phyloP scores from a whole-genome alignment of 2,113 vertebrate species.

The Emydocephalus ijimae region DNA sequence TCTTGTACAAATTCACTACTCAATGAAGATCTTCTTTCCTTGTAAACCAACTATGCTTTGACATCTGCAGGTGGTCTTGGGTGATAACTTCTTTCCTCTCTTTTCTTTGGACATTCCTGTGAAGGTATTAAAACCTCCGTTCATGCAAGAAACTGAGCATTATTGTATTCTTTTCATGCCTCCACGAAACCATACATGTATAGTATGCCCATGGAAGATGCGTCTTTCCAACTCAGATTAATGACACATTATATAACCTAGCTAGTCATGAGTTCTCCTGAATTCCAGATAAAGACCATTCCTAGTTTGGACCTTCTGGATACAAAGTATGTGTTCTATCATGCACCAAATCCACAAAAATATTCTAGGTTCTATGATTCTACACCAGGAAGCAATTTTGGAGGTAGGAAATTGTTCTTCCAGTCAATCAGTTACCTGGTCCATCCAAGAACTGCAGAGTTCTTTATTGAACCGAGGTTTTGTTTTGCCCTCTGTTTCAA shows the following conservation, averaged over 20 bases:
- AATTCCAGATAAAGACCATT: background rate
- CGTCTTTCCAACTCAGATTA: background rate
- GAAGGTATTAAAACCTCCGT: background rate
- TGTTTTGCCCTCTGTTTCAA: background rate
- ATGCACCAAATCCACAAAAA: background rate
- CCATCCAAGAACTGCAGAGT: background rate
- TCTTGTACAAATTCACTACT: background rate
- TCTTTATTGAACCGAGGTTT: background rate
- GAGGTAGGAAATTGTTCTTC: background rate
- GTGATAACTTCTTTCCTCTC: background rate
- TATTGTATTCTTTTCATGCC: background rate
- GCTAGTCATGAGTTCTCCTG: background rate
- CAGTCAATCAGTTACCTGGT: background rate
- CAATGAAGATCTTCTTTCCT: background rate
- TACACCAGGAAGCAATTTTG: background rate
- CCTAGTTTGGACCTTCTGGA: background rate
- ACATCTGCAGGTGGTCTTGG: background rate
- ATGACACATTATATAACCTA: too few species aligned
- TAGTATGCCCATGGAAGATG: background rate
- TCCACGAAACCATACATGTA: too few species aligned
- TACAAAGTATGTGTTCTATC: background rate
- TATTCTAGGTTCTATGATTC: background rate
- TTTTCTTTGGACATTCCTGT: background rate
- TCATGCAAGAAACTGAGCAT: background rate
- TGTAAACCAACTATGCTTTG: background rate